phyloP scores from a whole-genome alignment of 1,140 invertebrate genomes.

The Calephelis nemesis region DNA sequence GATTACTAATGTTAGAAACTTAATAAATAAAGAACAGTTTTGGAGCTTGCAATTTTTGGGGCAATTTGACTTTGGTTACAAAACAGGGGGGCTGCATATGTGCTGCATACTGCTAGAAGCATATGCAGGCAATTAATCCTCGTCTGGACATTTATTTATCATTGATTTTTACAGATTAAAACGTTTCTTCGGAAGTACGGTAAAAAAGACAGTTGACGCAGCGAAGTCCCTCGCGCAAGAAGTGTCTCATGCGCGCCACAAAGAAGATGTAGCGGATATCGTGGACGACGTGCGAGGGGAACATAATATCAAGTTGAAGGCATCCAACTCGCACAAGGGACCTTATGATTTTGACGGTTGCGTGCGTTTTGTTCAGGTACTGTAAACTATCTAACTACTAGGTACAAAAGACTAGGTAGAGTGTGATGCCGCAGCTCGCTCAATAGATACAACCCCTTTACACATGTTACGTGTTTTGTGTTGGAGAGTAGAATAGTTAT shows the following conservation, averaged over 20 bases:
- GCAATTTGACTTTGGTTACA: too few relatives aligned
- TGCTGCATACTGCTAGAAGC: not conserved
- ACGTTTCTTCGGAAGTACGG: constrained; percentile 91
- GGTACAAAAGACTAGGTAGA: too few relatives aligned
- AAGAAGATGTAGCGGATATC: constrained; percentile 91
- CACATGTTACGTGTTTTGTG: too few relatives aligned
- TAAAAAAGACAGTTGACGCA: constrained; percentile 93
- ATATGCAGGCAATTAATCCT: not conserved
- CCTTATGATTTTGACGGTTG: constrained; percentile 95
- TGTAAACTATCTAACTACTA: too few relatives aligned
- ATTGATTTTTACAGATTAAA: constrained; percentile 81
- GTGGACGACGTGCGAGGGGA: constrained; percentile 91
- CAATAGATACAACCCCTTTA: too few relatives aligned
- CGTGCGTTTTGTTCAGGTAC: constrained; percentile 84
- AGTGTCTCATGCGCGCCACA: constrained; percentile 90
- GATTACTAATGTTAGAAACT: too few relatives aligned
- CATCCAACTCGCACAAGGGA: constrained; percentile 96
- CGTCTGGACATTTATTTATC: not conserved
- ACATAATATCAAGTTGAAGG: constrained; percentile 94
- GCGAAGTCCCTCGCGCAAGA: constrained; percentile 94
- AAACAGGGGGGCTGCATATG: not conserved
- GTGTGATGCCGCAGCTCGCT: too few relatives aligned
- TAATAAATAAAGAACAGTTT: too few relatives aligned
- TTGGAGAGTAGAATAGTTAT: too few relatives aligned
- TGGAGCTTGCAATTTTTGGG: too few relatives aligned